Evolutionary conservation across 2,888 invertebrate genomes (phyloP).

Genomic region (Sceliomorpha sp.): DNA sequence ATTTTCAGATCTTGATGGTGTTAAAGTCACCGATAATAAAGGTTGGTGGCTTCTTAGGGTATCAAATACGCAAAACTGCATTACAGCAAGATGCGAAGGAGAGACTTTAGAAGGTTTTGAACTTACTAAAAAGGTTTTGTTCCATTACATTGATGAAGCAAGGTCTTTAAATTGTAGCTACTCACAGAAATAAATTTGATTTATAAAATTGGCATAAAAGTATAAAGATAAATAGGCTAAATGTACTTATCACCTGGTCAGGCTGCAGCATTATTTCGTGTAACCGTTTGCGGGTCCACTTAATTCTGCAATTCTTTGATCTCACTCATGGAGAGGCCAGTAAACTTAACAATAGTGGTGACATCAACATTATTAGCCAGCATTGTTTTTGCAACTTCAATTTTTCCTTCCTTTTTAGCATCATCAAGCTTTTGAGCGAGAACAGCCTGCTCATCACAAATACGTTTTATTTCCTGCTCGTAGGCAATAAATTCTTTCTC

Average conservation of each 20-base stretch:
- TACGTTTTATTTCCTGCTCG: constrained; percentile 36
- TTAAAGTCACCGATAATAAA: constrained; percentile 33
- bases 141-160: constrained; percentile 28
- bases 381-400: too few species aligned
- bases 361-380: constrained; percentile 21
- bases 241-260: too few species aligned
- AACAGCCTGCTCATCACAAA: constrained; percentile 34
- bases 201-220: too few species aligned
- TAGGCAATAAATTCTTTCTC: too few species aligned
- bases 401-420: constrained; percentile 15
- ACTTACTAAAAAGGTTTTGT: constrained; percentile 30
- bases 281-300: constrained; percentile 10
- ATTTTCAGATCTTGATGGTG: constrained; percentile 32
- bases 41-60: constrained; percentile 33
- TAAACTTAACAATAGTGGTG: constrained; percentile 18
- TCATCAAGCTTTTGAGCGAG: constrained; percentile 48
- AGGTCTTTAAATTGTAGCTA: constrained; percentile 21
- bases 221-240: too few species aligned
- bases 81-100: constrained; percentile 30
- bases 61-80: constrained; percentile 29
- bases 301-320: constrained; percentile 17
- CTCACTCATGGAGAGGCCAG: too few species aligned
- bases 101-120: constrained; percentile 27
- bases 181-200: constrained; percentile 10
- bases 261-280: too few species aligned